These are phyloP conservation scores for Sebastes itinus DNA, from an alignment of 2,797 vertebrate species.

Conservation along the genomic window DNA sequence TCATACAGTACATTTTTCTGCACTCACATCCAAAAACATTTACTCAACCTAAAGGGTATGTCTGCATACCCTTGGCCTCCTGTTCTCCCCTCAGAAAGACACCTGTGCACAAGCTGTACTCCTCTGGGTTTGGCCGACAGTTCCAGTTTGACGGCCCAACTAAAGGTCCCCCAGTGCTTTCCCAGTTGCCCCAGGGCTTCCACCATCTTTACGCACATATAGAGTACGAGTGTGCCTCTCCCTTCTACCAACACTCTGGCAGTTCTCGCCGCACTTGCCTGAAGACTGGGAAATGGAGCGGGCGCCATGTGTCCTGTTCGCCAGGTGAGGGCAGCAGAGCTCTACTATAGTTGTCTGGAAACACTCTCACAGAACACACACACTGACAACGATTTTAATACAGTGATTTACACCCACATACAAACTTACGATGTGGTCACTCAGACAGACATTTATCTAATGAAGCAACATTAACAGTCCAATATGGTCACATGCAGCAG, in stretches of 20 bases:
- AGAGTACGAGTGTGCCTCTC: conserved; percentile 92
- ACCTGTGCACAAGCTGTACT: conserved; percentile 91
- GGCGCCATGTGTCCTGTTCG: conserved; percentile 92
- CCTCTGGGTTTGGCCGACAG: conserved; percentile 80
- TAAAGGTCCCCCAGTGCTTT: conserved; percentile 79
- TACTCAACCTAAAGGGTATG: conserved; percentile 58
- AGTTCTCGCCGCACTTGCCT: conserved; percentile 94
- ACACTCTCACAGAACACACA: background rate
- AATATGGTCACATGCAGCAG: background rate
- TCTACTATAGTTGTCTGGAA: background rate
- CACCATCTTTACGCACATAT: conserved; percentile 94
- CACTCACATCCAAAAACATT: background rate
- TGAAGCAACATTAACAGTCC: background rate
- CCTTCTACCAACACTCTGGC: conserved; percentile 92
- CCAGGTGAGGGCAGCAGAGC: conserved; percentile 89
- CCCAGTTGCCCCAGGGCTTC: conserved; percentile 88
- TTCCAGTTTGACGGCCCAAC: conserved; percentile 79
- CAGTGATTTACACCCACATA: background rate
- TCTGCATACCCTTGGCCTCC: background rate
- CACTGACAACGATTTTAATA: background rate
- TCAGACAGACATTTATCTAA: background rate
- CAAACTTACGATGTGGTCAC: background rate
- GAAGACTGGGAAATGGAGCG: conserved; percentile 97
- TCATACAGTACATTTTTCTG: background rate
- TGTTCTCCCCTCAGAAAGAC: conserved; percentile 86